These are phyloP conservation scores for Dysmachus trigonus DNA, from an alignment of 2,888 invertebrate genomes.

Conservation along the genomic window DNA sequence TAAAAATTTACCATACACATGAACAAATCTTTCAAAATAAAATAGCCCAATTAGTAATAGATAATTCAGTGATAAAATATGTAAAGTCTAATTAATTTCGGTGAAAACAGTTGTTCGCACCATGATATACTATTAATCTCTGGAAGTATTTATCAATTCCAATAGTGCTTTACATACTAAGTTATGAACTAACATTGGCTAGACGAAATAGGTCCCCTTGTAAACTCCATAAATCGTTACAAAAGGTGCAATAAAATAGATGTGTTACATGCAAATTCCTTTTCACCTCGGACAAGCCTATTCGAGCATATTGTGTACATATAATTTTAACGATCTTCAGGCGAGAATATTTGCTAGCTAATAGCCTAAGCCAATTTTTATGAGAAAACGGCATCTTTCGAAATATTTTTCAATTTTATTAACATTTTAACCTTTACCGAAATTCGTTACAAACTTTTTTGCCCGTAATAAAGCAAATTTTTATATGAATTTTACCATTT, in stretches of 20 bases:
- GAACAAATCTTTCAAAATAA: too few relatives aligned
- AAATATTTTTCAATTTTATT: not conserved
- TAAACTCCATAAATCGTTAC: not conserved
- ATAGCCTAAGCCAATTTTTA: not conserved
- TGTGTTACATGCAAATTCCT: not conserved
- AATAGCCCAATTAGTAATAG: too few relatives aligned
- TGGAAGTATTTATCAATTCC: too few relatives aligned
- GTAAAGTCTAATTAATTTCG: not conserved
- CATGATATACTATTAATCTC: not conserved
- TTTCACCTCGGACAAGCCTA: not conserved
- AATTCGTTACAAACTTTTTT: not conserved
- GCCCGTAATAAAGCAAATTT: not conserved
- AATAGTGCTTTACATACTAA: not conserved
- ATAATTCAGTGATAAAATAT: too few relatives aligned
- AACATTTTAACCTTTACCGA: not conserved
- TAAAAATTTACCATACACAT: too few relatives aligned
- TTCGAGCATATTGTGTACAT: not conserved
- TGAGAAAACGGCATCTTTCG: not conserved
- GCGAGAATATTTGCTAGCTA: not conserved
- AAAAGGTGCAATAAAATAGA: not conserved
- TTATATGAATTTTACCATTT: not conserved
- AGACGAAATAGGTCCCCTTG: not conserved
- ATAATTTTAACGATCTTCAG: not conserved
- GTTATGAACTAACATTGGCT: not conserved
- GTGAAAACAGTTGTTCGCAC: not conserved